phyloP scores from a whole-genome alignment of 2,113 vertebrate species.

The Oryzias woworae region DNA sequence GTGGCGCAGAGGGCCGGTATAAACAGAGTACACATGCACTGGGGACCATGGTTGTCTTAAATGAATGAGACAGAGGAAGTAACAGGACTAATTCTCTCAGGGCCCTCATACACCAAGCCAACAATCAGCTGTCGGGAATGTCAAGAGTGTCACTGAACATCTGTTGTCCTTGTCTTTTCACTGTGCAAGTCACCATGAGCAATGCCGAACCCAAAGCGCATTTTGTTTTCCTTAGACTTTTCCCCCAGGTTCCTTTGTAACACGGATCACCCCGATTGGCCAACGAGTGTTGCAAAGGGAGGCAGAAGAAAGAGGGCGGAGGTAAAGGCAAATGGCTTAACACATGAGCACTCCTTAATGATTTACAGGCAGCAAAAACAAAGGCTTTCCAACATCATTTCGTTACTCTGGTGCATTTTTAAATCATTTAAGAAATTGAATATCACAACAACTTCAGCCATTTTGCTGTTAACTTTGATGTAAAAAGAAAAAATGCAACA shows the following conservation, averaged over 20 bases:
- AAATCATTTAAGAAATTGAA: no score
- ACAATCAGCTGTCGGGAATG: background rate
- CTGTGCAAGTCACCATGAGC: background rate
- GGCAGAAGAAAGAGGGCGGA: no score
- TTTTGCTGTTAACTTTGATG: no score
- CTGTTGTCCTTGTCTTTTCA: background rate
- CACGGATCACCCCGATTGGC: background rate
- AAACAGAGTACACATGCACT: conserved; percentile 36
- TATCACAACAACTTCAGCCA: no score
- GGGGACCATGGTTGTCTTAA: conserved; percentile 40
- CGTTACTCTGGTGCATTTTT: no score
- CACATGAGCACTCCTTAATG: no score
- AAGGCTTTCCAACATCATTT: no score
- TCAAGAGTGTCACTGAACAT: background rate
- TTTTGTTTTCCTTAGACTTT: background rate
- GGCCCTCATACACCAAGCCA: conserved; percentile 1
- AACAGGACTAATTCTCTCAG: conserved; percentile 32
- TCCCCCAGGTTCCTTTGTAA: background rate
- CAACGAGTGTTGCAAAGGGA: no score
- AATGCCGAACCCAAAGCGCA: background rate
- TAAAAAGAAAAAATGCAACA: no score
- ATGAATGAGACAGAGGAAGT: conserved; percentile 45
- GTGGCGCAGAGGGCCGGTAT: conserved; percentile 43
- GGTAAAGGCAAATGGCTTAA: no score
- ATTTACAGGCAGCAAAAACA: no score